Evolutionary conservation across 2,113 vertebrate species (phyloP).

Genomic region (Saimiri boliviensis): DNA sequence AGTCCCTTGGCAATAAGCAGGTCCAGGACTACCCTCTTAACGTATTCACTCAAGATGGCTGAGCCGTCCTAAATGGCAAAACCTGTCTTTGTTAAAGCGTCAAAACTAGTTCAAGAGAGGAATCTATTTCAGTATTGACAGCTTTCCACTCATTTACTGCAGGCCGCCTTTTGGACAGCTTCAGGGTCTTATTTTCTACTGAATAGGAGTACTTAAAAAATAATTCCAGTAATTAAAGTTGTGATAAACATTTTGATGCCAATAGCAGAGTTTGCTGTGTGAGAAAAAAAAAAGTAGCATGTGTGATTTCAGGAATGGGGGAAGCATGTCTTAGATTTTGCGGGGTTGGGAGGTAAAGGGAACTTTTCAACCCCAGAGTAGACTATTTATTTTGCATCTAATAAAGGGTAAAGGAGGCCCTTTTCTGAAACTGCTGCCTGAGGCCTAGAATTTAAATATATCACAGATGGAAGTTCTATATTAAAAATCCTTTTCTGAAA

Average conservation of each 20-base stretch:
- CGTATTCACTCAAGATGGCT: constrained; percentile 53
- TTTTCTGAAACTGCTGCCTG: constrained; percentile 57
- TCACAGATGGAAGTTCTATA: constrained; percentile 61
- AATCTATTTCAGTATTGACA: constrained; percentile 27
- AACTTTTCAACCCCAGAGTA: background rate
- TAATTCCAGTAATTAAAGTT: constrained; percentile 51
- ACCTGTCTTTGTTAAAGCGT: constrained; percentile 51
- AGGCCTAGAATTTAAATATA: constrained; percentile 73
- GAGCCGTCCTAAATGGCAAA: constrained; percentile 44
- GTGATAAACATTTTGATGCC: background rate
- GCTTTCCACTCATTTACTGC: background rate
- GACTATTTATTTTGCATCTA: constrained; percentile 63
- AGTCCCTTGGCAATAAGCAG: background rate
- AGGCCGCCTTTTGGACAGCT: background rate
- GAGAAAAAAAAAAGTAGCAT: background rate
- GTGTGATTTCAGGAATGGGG: background rate
- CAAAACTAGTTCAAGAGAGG: constrained; percentile 26
- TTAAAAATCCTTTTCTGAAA: constrained; percentile 63
- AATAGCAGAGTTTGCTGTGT: background rate
- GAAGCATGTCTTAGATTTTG: background rate
- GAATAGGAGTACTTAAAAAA: background rate
- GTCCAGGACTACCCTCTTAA: background rate
- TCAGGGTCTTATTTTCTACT: background rate
- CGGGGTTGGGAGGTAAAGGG: background rate
- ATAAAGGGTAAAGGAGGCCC: constrained; percentile 35